These are phyloP conservation scores for Arnoldichthys spilopterus DNA, from an alignment of 2,797 vertebrate species.

Conservation along the genomic window DNA sequence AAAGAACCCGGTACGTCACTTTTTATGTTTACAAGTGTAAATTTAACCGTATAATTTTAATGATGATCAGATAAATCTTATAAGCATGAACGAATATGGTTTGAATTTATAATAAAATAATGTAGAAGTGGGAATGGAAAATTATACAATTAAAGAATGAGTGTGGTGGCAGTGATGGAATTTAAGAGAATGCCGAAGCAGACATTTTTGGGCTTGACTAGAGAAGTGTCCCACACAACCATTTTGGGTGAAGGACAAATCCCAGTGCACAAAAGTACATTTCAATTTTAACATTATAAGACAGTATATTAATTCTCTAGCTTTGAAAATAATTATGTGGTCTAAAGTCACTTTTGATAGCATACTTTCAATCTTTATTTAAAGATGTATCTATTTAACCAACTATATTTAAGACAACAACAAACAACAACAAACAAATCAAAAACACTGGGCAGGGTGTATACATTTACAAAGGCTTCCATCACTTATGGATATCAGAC, in stretches of 20 bases:
- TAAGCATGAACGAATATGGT: too few species aligned
- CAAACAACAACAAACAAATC: background rate
- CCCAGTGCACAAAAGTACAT: background rate
- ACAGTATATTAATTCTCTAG: background rate
- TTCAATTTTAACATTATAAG: constrained; percentile 3
- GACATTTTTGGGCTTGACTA: constrained; percentile 27
- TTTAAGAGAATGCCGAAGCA: constrained; percentile 35
- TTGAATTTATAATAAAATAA: too few species aligned
- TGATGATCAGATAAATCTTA: too few species aligned
- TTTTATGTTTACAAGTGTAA: background rate
- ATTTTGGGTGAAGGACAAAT: constrained; percentile 36
- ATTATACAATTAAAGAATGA: constrained; percentile 3
- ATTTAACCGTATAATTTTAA: background rate
- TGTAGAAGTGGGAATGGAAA: constrained; percentile 9
- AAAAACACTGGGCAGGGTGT: background rate
- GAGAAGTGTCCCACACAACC: constrained; percentile 14
- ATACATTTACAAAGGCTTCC: background rate
- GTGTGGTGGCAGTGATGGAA: constrained; percentile 12
- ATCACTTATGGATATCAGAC: background rate
- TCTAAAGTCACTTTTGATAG: background rate
- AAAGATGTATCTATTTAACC: too few species aligned
- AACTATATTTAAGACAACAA: background rate
- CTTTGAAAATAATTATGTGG: background rate
- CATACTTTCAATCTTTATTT: background rate
- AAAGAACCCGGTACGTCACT: background rate